Percentiles rank a stretch among this genome's conserved stretches.
These are phyloP conservation scores for Colletes latitarsis DNA, from an alignment of 1,140 invertebrate genomes.

Conservation along the genomic window DNA sequence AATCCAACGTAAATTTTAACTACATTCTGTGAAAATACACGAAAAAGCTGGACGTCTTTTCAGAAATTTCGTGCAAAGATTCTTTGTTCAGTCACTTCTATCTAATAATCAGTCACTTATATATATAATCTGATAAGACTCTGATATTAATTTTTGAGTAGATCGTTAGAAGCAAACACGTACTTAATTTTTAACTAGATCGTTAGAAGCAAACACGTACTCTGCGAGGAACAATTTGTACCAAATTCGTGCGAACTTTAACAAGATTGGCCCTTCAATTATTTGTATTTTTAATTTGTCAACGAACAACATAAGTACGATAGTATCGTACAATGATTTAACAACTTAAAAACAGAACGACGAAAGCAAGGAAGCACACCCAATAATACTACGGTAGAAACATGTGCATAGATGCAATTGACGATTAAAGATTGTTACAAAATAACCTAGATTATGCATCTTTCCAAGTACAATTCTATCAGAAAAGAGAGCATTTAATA, in stretches of 20 bases:
- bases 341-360: conserved; percentile 29
- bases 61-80: conserved; percentile 9
- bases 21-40: neutral
- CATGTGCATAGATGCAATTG: conserved; percentile 23
- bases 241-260: conserved; percentile 13
- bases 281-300: conserved; percentile 38
- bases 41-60: neutral
- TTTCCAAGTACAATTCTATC: neutral
- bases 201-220: conserved; percentile 21
- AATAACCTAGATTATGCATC: neutral
- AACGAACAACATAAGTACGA: conserved; percentile 19
- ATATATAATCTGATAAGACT: too few species aligned
- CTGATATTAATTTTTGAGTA: too few species aligned
- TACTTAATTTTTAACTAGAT: too few species aligned
- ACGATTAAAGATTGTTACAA: conserved; percentile 12
- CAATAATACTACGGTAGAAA: conserved; percentile 22
- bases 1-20: neutral
- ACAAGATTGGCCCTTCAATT: conserved; percentile 17
- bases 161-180: too few species aligned
- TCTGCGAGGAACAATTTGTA: conserved; percentile 27
- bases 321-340: conserved; percentile 8
- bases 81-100: conserved; percentile 36
- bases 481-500: conserved; percentile 1
- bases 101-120: conserved; percentile 34
- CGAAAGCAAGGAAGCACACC: conserved; percentile 6